Conservation (phyloP, 2,888 invertebrate species). For the Athalia rosae region DNA sequence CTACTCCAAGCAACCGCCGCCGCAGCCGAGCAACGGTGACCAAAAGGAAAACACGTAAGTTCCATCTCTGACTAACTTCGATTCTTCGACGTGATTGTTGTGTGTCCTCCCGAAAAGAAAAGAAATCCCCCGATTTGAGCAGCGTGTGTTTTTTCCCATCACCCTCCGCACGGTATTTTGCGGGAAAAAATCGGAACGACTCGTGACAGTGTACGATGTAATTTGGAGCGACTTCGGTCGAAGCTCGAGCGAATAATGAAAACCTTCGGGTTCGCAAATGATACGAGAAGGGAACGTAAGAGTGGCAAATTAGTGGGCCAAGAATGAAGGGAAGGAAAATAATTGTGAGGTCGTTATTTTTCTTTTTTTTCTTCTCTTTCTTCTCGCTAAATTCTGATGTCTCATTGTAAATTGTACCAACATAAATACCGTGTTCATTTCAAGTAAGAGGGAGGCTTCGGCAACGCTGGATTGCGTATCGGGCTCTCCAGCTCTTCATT, state of each 20-base stretch:
- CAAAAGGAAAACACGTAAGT: conserved; percentile 72
- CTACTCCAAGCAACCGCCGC: conserved; percentile 66
- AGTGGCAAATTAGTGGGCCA: too few species aligned
- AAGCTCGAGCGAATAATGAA: too few species aligned
- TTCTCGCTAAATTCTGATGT: not conserved
- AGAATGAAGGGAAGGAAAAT: too few species aligned
- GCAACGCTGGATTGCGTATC: conserved; percentile 4
- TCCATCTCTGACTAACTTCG: not conserved
- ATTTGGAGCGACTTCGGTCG: too few species aligned
- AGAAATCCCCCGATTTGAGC: too few species aligned
- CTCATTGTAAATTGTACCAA: not conserved
- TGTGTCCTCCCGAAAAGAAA: not conserved
- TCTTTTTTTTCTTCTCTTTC: not conserved
- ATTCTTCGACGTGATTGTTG: not conserved
- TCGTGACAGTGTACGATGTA: too few species aligned
- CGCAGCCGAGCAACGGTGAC: conserved; percentile 65
- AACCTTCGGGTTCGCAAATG: too few species aligned
- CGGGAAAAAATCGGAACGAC: too few species aligned
- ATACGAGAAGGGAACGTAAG: too few species aligned
- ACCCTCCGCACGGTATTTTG: too few species aligned
- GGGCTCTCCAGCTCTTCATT: conserved; percentile 56
- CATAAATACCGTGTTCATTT: not conserved
- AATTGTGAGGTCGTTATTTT: too few species aligned
- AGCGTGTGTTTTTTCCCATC: too few species aligned
- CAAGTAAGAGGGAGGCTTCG: not conserved